Evolutionary conservation across 2,113 vertebrate species (phyloP).

Genomic region (Seriola rivoliana): DNA sequence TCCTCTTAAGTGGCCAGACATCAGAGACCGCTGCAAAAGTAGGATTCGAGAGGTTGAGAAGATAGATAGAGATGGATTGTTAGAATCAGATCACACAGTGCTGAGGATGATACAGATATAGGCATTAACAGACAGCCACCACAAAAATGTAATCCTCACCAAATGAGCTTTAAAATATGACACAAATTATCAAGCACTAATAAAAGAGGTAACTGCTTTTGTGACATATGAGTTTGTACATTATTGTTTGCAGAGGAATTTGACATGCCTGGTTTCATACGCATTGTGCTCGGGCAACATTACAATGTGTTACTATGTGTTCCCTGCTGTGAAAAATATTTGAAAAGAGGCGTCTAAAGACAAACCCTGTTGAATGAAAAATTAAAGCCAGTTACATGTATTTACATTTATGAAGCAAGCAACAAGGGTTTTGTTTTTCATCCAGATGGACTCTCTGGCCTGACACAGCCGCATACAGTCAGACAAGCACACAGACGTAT

Average conservation of each 20-base stretch:
- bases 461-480: constrained; percentile 74
- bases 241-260: constrained; percentile 28
- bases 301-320: constrained; percentile 24
- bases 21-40: constrained; percentile 62
- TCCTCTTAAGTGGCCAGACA: constrained; percentile 82
- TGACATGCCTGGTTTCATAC: constrained; percentile 17
- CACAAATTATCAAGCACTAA: constrained; percentile 54
- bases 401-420: constrained; percentile 85
- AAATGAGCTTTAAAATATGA: constrained; percentile 72
- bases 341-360: constrained; percentile 71
- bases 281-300: constrained; percentile 19
- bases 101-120: constrained; percentile 63
- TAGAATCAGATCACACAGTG: constrained; percentile 68
- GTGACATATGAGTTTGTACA: constrained; percentile 34
- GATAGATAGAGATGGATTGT: constrained; percentile 74
- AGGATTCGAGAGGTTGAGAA: constrained; percentile 69
- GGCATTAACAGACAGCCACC: constrained; percentile 70
- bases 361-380: constrained; percentile 75
- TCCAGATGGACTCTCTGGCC: constrained; percentile 86
- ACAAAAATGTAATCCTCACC: constrained; percentile 75
- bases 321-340: constrained; percentile 60
- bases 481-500: constrained; percentile 66
- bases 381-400: constrained; percentile 83
- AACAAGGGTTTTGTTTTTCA: constrained; percentile 83
- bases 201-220: constrained; percentile 57